Percentiles rank a stretch among this genome's conserved stretches.
phyloP scores from a whole-genome alignment of 2,113 vertebrate species.

The Heteronetta atricapilla region DNA sequence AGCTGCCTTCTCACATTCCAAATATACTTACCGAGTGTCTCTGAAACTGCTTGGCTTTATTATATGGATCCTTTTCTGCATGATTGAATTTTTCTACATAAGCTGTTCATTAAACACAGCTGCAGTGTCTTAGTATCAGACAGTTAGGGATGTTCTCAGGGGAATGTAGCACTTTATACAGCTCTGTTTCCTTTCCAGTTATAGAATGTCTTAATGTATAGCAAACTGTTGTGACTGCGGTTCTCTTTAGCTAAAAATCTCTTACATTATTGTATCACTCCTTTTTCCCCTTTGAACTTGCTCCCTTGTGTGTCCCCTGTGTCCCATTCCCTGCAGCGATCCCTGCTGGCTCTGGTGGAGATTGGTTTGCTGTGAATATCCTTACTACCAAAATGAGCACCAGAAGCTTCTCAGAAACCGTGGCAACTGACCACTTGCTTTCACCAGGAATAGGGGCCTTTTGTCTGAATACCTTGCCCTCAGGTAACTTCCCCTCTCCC shows the following conservation, averaged over 20 bases:
- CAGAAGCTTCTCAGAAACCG: constrained; percentile 71
- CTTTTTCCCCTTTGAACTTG: constrained; percentile 76
- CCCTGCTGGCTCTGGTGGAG: constrained; percentile 78
- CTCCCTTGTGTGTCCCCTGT: constrained; percentile 74
- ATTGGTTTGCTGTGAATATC: constrained; percentile 75
- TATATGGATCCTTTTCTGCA: background rate
- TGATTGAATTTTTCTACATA: background rate
- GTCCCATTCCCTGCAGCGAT: constrained; percentile 75
- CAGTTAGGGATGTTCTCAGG: background rate
- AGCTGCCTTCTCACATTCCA: background rate
- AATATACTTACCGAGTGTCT: background rate
- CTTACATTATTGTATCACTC: constrained; percentile 71
- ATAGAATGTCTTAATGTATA: background rate
- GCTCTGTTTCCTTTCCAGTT: constrained; percentile 4
- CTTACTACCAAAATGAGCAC: constrained; percentile 71
- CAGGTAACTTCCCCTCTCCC: constrained; percentile 76
- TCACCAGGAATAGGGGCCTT: constrained; percentile 76
- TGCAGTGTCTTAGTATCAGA: background rate
- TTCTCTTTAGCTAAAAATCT: constrained; percentile 67
- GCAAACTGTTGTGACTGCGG: constrained; percentile 50
- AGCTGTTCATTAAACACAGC: background rate
- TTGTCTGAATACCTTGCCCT: constrained; percentile 77
- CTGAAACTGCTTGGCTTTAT: background rate
- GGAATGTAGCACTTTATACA: background rate
- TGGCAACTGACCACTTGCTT: constrained; percentile 77